Conservation (phyloP, 2,113 vertebrate species). For the Chaetodon trifascialis region DNA sequence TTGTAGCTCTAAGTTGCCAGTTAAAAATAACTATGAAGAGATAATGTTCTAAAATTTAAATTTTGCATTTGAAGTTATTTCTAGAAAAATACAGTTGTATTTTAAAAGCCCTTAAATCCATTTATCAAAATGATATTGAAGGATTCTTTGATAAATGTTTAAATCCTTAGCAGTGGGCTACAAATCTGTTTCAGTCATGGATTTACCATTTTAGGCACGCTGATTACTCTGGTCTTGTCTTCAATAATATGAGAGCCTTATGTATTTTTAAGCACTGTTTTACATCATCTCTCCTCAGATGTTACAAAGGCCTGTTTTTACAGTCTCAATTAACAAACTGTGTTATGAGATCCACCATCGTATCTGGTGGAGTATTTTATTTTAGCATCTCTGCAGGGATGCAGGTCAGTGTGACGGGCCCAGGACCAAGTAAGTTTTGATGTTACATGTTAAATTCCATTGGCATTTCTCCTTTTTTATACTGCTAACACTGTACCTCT, state of each 20-base stretch:
- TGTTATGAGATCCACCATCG: neutral
- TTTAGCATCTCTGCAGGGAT: no score
- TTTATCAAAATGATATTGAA: neutral
- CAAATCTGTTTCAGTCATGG: conserved; percentile 13
- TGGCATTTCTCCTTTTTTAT: no score
- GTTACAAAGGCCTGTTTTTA: neutral
- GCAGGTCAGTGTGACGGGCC: no score
- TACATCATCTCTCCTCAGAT: conserved; percentile 12
- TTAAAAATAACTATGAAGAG: conserved; percentile 14
- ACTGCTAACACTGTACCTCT: no score
- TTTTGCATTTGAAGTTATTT: conserved; percentile 14
- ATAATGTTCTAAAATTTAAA: conserved; percentile 19
- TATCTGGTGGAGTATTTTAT: neutral
- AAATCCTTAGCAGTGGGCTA: neutral
- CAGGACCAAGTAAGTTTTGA: no score
- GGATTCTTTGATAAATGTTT: conserved; percentile 10
- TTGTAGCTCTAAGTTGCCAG: conserved; percentile 28
- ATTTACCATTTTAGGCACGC: conserved; percentile 14
- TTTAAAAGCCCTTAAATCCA: conserved; percentile 7
- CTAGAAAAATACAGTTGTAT: neutral
- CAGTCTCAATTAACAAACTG: neutral
- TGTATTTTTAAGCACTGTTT: conserved; percentile 32
- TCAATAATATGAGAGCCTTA: conserved; percentile 15
- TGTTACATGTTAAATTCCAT: no score
- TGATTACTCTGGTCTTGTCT: conserved; percentile 28